phyloP scores from a whole-genome alignment of 2,797 vertebrate species.

The Bradypodion pumilum region DNA sequence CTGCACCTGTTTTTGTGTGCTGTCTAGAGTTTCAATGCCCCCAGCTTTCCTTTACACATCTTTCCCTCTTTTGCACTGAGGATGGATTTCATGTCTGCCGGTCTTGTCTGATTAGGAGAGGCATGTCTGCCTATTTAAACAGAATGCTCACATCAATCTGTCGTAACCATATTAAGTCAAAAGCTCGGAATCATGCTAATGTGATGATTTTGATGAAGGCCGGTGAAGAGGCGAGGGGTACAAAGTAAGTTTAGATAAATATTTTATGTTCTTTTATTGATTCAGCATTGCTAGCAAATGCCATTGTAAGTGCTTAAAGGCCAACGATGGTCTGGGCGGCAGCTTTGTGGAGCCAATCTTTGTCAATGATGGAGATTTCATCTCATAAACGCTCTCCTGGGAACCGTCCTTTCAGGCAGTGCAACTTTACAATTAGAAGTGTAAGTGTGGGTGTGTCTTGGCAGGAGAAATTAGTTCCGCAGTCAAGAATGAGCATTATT shows the following conservation, averaged over 20 bases:
- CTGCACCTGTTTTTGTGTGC: neutral
- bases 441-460: neutral
- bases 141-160: neutral
- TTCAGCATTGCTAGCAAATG: slow-evolving; percentile 61
- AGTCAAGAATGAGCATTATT: slow-evolving; percentile 7
- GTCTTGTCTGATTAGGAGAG: neutral
- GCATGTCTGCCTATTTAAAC: slow-evolving; percentile 23
- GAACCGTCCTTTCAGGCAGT: slow-evolving; percentile 53
- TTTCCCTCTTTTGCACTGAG: neutral
- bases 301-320: slow-evolving; percentile 67
- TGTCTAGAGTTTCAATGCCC: neutral
- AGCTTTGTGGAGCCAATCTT: slow-evolving; percentile 46
- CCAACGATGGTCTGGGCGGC: slow-evolving; percentile 53
- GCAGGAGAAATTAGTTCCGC: slow-evolving; percentile 28
- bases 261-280: slow-evolving; percentile 75
- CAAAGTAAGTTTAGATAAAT: slow-evolving; percentile 68
- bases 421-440: slow-evolving; percentile 43
- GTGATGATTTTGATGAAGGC: slow-evolving; percentile 56
- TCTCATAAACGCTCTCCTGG: slow-evolving; percentile 57
- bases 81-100: slow-evolving; percentile 3
- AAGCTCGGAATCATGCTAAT: slow-evolving; percentile 55
- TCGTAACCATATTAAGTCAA: slow-evolving; percentile 50
- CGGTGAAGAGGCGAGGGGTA: slow-evolving; percentile 48
- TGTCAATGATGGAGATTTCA: slow-evolving; percentile 50
- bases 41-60: neutral